A percentile compares a stretch with the other conserved stretches of the same genome.
Evolutionary conservation across 1,140 invertebrate genomes (phyloP).

Genomic region (Caerostris darwini): DNA sequence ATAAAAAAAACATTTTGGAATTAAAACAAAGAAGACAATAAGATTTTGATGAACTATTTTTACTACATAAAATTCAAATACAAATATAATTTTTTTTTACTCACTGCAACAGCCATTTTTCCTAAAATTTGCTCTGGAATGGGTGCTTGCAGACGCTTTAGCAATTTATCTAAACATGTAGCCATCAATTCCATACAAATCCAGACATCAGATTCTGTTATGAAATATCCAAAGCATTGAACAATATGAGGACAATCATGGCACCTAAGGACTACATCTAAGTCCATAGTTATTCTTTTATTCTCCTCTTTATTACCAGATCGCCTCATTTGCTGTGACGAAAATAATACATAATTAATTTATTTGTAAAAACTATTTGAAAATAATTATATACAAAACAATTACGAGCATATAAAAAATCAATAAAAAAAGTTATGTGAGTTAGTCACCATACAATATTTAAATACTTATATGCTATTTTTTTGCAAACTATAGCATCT

Average conservation of each 20-base stretch:
- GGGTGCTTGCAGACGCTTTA: slow-evolving; percentile 92
- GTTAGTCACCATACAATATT: no score
- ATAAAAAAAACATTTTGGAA: no score
- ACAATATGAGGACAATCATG: slow-evolving; percentile 99
- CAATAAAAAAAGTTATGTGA: background rate
- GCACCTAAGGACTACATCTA: slow-evolving; percentile 97
- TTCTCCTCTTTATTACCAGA: slow-evolving; percentile 98
- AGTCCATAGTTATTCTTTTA: slow-evolving; percentile 98
- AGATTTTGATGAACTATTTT: no score
- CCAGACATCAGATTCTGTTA: slow-evolving; percentile 94
- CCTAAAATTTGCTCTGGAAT: slow-evolving; percentile 97
- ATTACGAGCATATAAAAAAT: background rate
- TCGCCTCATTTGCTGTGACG: slow-evolving; percentile 95
- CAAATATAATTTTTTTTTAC: slow-evolving; percentile 81
- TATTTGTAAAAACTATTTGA: background rate
- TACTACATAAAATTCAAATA: no score
- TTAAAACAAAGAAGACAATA: no score
- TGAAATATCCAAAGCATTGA: slow-evolving; percentile 97
- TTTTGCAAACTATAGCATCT: no score
- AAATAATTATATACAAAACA: background rate
- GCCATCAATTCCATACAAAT: slow-evolving; percentile 99
- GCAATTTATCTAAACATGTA: slow-evolving; percentile 97
- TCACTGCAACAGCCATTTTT: slow-evolving; percentile 97
- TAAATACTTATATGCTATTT: background rate
- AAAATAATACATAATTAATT: background rate